Evolutionary conservation across 2,888 invertebrate genomes (phyloP).

Genomic region (Drosophila pseudotakahashii): DNA sequence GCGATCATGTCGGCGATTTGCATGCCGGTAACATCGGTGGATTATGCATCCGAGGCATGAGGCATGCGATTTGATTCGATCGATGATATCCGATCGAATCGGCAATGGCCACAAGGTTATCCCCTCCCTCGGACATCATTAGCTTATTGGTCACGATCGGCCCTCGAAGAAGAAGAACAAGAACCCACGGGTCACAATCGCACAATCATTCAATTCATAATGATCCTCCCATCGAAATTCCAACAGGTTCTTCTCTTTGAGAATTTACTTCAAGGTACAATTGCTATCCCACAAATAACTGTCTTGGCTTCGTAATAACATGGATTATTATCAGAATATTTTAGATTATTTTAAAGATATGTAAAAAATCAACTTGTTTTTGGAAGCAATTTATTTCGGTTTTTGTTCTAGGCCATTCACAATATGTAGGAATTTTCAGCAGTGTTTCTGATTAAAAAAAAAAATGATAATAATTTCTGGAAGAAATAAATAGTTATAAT

Average conservation of each 20-base stretch:
- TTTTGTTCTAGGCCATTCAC: no score
- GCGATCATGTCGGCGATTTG: conserved; percentile 33
- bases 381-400: no score
- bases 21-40: conserved; percentile 29
- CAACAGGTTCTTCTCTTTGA: neutral
- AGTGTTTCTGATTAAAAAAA: no score
- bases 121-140: conserved; percentile 18
- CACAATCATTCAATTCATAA: conserved; percentile 17
- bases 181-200: conserved; percentile 19
- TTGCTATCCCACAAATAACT: no score
- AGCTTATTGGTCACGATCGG: conserved; percentile 35
- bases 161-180: conserved; percentile 4
- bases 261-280: neutral
- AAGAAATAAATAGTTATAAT: no score
- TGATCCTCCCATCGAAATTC: conserved; percentile 10
- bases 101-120: conserved; percentile 35
- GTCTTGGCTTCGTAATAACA: no score
- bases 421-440: no score
- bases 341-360: no score
- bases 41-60: conserved; percentile 25
- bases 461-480: no score
- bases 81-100: conserved; percentile 4
- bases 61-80: conserved; percentile 21
- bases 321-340: no score
- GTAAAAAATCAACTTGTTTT: no score